Base-by-base conservation (phyloP, 2,797 vertebrate genomes). In the Amniataba percoides region DNA sequence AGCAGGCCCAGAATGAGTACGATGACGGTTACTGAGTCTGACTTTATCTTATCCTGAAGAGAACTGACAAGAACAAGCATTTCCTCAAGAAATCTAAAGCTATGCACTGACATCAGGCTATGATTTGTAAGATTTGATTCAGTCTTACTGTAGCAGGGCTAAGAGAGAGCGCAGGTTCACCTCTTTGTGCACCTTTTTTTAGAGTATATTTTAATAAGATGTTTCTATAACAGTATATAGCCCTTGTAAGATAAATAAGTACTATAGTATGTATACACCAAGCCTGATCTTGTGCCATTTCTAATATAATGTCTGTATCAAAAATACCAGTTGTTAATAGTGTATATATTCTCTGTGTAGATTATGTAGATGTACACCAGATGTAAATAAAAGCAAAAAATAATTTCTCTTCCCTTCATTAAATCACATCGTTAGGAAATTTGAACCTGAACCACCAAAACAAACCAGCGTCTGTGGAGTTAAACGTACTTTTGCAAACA, bases 1-100 rank as follows among this genome's bases (percentile, higher is more conserved):
- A 92, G 27, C 89, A 92, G 69, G 92, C 89, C 19, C 93, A 94
- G 86, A 92, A 94, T 21, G 95, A 95, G 71, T 95, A 89, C 0
- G 93, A 94, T 23, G 94, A 95, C 0, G 91, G 93, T 31, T 95
- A 95, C 82, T 95, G 76, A 94, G 2, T 67, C 27, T 9, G 55
- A 39, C 55, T 67, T 79, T 15, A 66, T 45, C 5, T 72, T 5
- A 40, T 61, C n/a, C 52, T 31, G 27, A 51, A 51, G 45, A 43
- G 23, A 52, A 73, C 64, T 74, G n/a, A 27, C 8, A n/a, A n/a
- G n/a, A n/a, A n/a, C n/a, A n/a, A n/a, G n/a, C n/a, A n/a, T n/a
- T 31, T 31, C 27, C 27, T 31, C 5, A 31, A 31, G 27, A 31
- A 31, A 31, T 31, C 27, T 31, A 31, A 31, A 31, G 5, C 21